Evolutionary conservation across 2,797 vertebrate species (phyloP), one percentile per base, ranked within the genome.

Genomic region (Premnoplex brunnescens): DNA sequence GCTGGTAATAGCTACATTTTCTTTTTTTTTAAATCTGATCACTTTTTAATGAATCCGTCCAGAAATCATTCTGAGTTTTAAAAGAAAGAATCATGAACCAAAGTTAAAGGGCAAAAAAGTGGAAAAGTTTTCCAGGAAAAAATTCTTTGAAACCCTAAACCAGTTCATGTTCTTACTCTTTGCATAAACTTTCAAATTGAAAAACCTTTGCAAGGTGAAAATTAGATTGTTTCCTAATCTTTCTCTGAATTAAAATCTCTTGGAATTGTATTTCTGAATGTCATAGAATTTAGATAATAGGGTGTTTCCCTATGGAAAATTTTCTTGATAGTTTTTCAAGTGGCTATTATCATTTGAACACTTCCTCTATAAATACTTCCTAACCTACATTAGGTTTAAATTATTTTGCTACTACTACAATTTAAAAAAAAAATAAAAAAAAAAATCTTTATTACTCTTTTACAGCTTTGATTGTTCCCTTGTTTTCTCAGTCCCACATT

Each of bases 191-290:
- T 86, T 77, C 4, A 80, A 66, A 55, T 14, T 49, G 10, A 76
- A 82, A 73, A 64, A 37, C 0, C 2, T n/a, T 9, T 28, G 2
- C 9, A 58, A 54, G 8, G 3, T 1, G 1, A 91, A 60, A 66
- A 58, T 60, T 26, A 52, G 13, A 60, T 66, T 72, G 20, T 20
- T 75, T 79, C 16, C 10, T 46, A 54, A 56, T 41, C 0, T 39
- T 75, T 59, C 34, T 28, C 6, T 48, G 21, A 89, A 30, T 66
- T 37, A 58, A 79, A 68, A 54, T 62, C 1, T 82, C 6, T 69
- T 73, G 8, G 17, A 69, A 59, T 9, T n/a, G 7, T 73, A 34
- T 46, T 74, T 72, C 24, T 14, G 10, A 55, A 51, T 67, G 74
- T 80, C 30, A 69, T 6, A 58, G 13, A 58, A 22, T 64, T 60